These are phyloP conservation scores for Adela reaumurella DNA, from an alignment of 2,888 invertebrate species.

Conservation along the genomic window DNA sequence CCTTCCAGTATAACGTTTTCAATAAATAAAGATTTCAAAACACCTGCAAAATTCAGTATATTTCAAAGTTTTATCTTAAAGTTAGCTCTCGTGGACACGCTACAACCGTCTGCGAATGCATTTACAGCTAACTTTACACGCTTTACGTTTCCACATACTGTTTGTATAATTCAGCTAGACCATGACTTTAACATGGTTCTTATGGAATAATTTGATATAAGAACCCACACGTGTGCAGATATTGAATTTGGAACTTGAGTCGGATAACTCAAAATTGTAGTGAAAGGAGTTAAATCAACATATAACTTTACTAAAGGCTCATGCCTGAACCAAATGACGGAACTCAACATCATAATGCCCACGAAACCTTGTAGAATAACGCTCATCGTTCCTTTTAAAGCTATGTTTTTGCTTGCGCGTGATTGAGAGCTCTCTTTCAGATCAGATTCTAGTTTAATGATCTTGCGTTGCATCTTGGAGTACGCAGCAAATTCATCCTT, in stretches of 20 bases:
- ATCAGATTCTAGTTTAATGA: slow-evolving; percentile 47
- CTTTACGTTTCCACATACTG: no score
- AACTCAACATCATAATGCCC: slow-evolving; percentile 27
- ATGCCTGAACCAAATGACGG: slow-evolving; percentile 38
- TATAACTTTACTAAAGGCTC: slow-evolving; percentile 40
- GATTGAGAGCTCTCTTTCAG: slow-evolving; percentile 37
- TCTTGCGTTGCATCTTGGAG: slow-evolving; percentile 56
- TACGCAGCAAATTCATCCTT: slow-evolving; percentile 59
- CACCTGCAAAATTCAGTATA: no score
- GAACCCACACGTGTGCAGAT: slow-evolving; percentile 43
- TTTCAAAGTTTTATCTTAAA: no score
- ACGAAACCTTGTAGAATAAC: slow-evolving; percentile 30
- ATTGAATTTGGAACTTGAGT: slow-evolving; percentile 40
- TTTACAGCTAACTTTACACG: no score
- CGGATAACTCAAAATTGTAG: slow-evolving; percentile 36
- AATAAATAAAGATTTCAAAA: no score
- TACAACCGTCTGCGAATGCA: no score
- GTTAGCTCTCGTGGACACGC: no score
- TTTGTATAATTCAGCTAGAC: slow-evolving; percentile 17
- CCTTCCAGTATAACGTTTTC: no score
- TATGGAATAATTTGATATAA: slow-evolving; percentile 41
- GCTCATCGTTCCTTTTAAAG: slow-evolving; percentile 35
- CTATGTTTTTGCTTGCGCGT: slow-evolving; percentile 32
- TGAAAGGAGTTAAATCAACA: slow-evolving; percentile 37
- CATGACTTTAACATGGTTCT: slow-evolving; percentile 38